Conservation (phyloP, 2,888 invertebrate species). For the Scelioninae gen. 1 region DNA sequence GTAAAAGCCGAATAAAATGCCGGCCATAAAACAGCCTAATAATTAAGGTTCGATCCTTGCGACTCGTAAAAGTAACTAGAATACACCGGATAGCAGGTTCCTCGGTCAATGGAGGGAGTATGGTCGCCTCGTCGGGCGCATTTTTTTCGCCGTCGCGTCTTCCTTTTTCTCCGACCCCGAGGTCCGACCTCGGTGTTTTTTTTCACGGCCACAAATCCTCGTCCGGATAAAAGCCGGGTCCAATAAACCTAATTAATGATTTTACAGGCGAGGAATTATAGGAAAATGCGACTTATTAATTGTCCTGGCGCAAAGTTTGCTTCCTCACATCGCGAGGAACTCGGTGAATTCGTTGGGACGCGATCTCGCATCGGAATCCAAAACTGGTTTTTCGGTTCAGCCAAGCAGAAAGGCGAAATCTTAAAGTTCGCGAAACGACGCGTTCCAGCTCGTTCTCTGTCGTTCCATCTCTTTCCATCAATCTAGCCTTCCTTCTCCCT, state of each 20-base stretch:
- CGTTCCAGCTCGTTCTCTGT: slow-evolving; percentile 66
- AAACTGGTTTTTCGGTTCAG: slow-evolving; percentile 71
- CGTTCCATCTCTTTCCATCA: slow-evolving; percentile 40
- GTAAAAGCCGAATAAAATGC: slow-evolving; percentile 62
- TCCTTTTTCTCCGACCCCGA: slow-evolving; percentile 54
- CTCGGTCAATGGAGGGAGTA: slow-evolving; percentile 54
- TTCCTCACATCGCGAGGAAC: slow-evolving; percentile 27
- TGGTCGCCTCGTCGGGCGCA: slow-evolving; percentile 49
- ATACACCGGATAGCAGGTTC: slow-evolving; percentile 51
- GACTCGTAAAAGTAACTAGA: slow-evolving; percentile 78
- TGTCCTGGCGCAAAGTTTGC: slow-evolving; percentile 42
- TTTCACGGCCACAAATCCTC: slow-evolving; percentile 48
- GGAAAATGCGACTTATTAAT: slow-evolving; percentile 75
- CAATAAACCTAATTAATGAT: slow-evolving; percentile 78
- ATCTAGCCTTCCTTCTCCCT: slow-evolving; percentile 38
- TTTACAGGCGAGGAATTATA: slow-evolving; percentile 67
- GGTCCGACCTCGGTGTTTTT: slow-evolving; percentile 43
- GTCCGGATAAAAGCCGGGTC: slow-evolving; percentile 19
- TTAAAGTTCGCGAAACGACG: slow-evolving; percentile 73
- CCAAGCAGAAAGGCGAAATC: slow-evolving; percentile 72
- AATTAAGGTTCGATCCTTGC: slow-evolving; percentile 80
- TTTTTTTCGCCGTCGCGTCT: slow-evolving; percentile 57
- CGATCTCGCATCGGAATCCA: slow-evolving; percentile 53
- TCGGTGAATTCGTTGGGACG: slow-evolving; percentile 31
- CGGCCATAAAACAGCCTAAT: slow-evolving; percentile 79